A percentile compares a stretch with the other conserved stretches of the same genome.
phyloP scores from a whole-genome alignment of 2,797 vertebrate genomes.

The Gymnothorax reevesii region DNA sequence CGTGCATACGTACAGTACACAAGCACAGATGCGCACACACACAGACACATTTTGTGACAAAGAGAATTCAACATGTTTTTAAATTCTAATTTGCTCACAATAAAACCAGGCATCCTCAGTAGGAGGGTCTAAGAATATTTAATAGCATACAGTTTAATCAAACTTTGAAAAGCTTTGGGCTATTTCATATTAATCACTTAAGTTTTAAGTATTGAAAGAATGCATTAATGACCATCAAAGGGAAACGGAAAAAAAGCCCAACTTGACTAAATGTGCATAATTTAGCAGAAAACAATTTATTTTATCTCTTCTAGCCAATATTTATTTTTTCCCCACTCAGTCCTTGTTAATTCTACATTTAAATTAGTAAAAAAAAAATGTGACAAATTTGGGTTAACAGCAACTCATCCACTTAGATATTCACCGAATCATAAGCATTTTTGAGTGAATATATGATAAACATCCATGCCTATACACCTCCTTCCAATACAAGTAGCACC shows the following conservation, averaged over 20 bases:
- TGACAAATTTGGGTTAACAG: neutral
- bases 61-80: neutral
- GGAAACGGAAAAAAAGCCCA: neutral
- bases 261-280: neutral
- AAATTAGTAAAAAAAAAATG: neutral
- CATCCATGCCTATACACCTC: too few relatives aligned
- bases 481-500: too few relatives aligned
- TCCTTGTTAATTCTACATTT: neutral
- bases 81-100: constrained; percentile 6
- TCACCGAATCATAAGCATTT: neutral
- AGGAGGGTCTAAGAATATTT: neutral
- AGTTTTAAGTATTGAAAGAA: neutral
- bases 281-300: neutral
- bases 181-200: constrained; percentile 20
- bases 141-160: constrained; percentile 1
- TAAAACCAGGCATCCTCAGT: constrained; percentile 21
- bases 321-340: neutral
- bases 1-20: neutral
- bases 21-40: neutral
- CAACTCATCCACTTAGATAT: neutral
- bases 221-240: constrained; percentile 11
- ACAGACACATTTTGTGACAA: neutral
- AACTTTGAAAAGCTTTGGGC: constrained; percentile 5
- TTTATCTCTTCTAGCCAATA: neutral
- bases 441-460: neutral